Evolutionary conservation across 2,797 vertebrate species (phyloP).

Genomic region (Morus bassanus): DNA sequence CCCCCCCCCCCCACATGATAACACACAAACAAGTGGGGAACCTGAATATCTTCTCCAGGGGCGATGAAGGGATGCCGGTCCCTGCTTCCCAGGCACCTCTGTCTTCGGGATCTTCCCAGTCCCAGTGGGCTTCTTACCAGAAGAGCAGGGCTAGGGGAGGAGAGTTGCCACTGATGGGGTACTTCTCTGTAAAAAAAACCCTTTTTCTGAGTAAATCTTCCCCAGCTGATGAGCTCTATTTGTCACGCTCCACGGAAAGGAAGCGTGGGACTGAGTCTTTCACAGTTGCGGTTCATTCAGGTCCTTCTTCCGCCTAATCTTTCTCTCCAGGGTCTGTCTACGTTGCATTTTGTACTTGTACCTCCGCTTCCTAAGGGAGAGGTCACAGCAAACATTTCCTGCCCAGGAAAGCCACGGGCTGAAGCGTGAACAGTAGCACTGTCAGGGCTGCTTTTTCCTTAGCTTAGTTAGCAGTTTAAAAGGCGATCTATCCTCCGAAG

Average conservation of each 20-base stretch:
- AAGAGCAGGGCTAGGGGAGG: no score
- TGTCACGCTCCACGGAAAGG: background rate
- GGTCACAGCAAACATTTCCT: background rate
- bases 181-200: background rate
- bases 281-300: background rate
- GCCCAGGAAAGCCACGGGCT: background rate
- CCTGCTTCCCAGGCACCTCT: background rate
- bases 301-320: background rate
- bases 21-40: background rate
- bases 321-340: no score
- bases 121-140: background rate
- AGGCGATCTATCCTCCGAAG: background rate
- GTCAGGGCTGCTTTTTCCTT: background rate
- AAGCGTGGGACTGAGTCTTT: background rate
- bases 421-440: background rate
- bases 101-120: background rate
- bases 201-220: background rate
- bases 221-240: background rate
- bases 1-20: no score
- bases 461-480: background rate
- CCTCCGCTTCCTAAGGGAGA: background rate
- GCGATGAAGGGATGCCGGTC: background rate
- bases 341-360: background rate
- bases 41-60: background rate
- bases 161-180: rapidly evolving